Base-by-base conservation (phyloP, 2,888 invertebrate species). In the Coremacera marginata region DNA sequence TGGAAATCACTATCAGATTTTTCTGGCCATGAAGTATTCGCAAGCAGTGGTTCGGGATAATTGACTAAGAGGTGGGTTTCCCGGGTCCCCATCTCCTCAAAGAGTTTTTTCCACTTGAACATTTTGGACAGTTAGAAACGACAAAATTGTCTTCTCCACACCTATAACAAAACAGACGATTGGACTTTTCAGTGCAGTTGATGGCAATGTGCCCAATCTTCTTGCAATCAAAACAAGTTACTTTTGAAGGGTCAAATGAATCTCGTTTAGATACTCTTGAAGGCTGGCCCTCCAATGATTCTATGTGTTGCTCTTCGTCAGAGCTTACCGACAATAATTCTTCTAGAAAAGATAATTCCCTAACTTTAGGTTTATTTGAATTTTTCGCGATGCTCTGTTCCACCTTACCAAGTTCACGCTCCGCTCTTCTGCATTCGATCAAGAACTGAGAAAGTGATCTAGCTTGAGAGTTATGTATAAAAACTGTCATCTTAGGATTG, bases 201-300 rank as follows among this genome's bases (percentile, higher is more conserved):
- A 74, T 31, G 4, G 74, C 74, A 51, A 73, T 62, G 27, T 73
- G 73, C 5, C 57, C 72, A 22, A 51, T 16, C n/a, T 51, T 51
- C 60, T 72, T 55, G 5, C 71, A 71, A 22, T 71, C 71, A 11
- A 71, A 71, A n/a, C 71, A 71, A n/a, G 27, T 71, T 34, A 57
- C 37, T 16, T 71, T 57, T 4, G 55, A 55, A 31, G 37, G 19
- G 19, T 44, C 19, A 14, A 3, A 4, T 5, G 37, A 44, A 9
- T 16, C 11, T 68, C 49, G 49, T 49, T 49, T 49, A n/a, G n/a
- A n/a, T 49, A 49, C 44, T 22, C n/a, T 14, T 5, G 14, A 9
- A 49, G 3, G n/a, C 19, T 62, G 63, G 14, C 49, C 62, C 0
- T 73, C 60, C 8, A 62, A 25, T 27, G 51, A 49, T 11, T 71